phyloP scores from a whole-genome alignment of 1,140 invertebrate species.

The Rhopalosiphum padi region DNA sequence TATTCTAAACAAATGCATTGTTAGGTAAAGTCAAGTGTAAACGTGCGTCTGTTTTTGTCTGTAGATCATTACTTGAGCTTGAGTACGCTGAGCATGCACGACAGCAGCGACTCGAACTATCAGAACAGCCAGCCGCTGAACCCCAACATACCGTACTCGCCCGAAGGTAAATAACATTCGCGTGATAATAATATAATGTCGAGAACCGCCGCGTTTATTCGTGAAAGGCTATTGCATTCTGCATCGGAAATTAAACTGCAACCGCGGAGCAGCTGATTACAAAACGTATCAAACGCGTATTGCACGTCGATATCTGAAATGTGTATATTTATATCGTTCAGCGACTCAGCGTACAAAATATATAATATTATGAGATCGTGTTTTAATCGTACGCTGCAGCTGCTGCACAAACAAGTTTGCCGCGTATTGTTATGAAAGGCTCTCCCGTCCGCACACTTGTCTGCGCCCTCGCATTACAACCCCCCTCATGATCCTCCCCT shows the following conservation, averaged over 20 bases:
- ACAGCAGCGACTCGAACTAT: constrained; percentile 62
- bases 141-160: constrained; percentile 86
- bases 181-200: background rate
- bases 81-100: constrained; percentile 68
- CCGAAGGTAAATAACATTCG: constrained; percentile 73
- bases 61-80: constrained; percentile 67
- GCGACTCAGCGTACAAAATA: too few relatives aligned
- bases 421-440: too few relatives aligned
- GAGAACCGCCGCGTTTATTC: background rate
- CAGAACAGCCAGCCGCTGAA: constrained; percentile 74
- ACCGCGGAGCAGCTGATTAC: background rate
- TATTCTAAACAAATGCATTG: too few relatives aligned
- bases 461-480: too few relatives aligned
- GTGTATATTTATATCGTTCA: too few relatives aligned
- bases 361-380: too few relatives aligned
- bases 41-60: constrained; percentile 37
- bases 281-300: background rate
- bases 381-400: too few relatives aligned
- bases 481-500: too few relatives aligned
- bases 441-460: too few relatives aligned
- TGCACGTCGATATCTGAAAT: too few relatives aligned
- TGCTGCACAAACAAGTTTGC: too few relatives aligned
- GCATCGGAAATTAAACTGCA: background rate
- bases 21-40: background rate
- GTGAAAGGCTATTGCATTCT: background rate